phyloP scores from a whole-genome alignment of 2,113 vertebrate species.

The Procavia capensis region DNA sequence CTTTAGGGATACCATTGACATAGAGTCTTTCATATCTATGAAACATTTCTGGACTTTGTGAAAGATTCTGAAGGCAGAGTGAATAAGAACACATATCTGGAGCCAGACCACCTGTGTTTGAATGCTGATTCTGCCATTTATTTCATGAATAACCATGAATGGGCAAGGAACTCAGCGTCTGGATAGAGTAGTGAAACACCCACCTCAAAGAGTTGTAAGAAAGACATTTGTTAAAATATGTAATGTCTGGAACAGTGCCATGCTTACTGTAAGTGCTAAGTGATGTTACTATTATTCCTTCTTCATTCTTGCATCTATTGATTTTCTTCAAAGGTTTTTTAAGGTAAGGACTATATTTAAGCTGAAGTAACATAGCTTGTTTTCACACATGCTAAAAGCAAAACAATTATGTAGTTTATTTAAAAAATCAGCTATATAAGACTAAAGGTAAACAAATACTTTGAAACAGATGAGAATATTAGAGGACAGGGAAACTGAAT shows the following conservation, averaged over 20 bases:
- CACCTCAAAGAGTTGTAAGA: not conserved
- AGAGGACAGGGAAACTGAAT: not conserved
- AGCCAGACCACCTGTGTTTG: not conserved
- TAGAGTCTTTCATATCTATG: not conserved
- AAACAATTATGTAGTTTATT: conserved; percentile 36
- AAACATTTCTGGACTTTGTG: conserved; percentile 34
- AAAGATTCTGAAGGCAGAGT: not conserved
- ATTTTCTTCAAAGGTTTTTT: too few relatives aligned
- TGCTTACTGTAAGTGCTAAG: conserved; percentile 16
- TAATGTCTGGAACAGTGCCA: not conserved
- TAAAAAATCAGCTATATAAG: not conserved
- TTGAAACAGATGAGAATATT: not conserved
- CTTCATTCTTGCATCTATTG: not conserved
- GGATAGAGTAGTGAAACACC: not conserved
- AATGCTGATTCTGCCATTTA: conserved; percentile 11
- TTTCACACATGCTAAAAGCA: conserved; percentile 11
- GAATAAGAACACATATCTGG: not conserved
- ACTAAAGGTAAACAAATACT: not conserved
- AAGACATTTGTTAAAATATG: not conserved
- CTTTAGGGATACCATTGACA: not conserved
- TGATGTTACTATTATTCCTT: not conserved
- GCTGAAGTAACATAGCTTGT: not conserved
- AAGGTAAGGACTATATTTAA: not conserved
- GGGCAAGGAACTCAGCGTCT: conserved; percentile 3
- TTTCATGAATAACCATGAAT: not conserved